phyloP scores from a whole-genome alignment of 2,888 invertebrate species.

The Stictocephala bisonia region DNA sequence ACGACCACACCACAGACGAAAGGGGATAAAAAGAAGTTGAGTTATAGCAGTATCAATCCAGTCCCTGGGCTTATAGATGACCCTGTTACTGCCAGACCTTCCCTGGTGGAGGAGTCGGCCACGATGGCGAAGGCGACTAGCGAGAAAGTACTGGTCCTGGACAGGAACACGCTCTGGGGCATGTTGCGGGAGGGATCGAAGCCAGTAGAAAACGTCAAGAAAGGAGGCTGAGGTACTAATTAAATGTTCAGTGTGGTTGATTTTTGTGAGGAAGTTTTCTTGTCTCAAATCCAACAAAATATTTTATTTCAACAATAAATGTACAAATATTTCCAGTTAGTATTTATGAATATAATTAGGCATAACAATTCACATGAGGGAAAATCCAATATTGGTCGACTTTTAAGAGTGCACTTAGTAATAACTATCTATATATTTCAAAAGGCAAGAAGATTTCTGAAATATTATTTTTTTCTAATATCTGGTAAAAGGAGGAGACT shows the following conservation, averaged over 20 bases:
- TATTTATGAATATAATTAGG: too few relatives aligned
- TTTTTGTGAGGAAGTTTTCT: not conserved
- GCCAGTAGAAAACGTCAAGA: slow-evolving; percentile 62
- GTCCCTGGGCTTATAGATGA: not conserved
- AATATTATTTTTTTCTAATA: too few relatives aligned
- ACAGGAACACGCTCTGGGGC: slow-evolving; percentile 73
- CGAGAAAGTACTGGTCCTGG: slow-evolving; percentile 68
- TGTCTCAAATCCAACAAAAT: not conserved
- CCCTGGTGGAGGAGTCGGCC: slow-evolving; percentile 54
- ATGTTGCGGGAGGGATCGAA: slow-evolving; percentile 70
- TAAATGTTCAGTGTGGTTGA: not conserved
- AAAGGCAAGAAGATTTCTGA: too few relatives aligned
- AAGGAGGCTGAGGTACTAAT: slow-evolving; percentile 27
- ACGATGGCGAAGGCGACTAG: slow-evolving; percentile 64
- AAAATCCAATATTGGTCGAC: too few relatives aligned
- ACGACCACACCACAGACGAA: not conserved
- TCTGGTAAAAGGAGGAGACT: too few relatives aligned
- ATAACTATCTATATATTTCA: too few relatives aligned
- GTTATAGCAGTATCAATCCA: not conserved
- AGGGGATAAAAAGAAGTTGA: slow-evolving; percentile 2
- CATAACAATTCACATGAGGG: too few relatives aligned
- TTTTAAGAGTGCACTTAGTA: too few relatives aligned
- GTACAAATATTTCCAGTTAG: too few relatives aligned
- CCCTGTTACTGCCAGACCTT: slow-evolving; percentile 63
- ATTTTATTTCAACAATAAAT: too few relatives aligned